A percentile compares a stretch with the other conserved stretches of the same genome.
These are phyloP conservation scores for Ondatra zibethicus DNA, from an alignment of 2,113 vertebrate genomes.

Conservation along the genomic window DNA sequence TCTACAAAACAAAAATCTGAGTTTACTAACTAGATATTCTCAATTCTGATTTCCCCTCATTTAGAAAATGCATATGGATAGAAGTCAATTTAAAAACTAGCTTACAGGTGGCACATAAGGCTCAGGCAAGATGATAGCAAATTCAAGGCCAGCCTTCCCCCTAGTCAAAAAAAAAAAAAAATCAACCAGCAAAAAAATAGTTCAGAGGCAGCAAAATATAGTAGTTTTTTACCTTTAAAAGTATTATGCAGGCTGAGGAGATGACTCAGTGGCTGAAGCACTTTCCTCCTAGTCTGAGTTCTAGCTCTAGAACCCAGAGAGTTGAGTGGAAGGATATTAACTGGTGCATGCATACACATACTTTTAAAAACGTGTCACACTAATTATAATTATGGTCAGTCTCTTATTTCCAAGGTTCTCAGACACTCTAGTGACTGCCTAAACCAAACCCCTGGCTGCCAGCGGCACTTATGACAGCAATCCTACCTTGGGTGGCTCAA, in stretches of 20 bases:
- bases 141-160: not conserved
- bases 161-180: not conserved
- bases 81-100: not conserved
- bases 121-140: not conserved
- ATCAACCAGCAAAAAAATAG: not conserved
- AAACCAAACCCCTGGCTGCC: not conserved
- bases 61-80: not conserved
- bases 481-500: slow-evolving; percentile 97
- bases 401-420: not conserved
- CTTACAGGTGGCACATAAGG: not conserved
- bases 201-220: not conserved
- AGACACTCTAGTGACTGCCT: not conserved
- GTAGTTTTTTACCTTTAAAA: not conserved
- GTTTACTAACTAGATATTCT: not conserved
- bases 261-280: not conserved
- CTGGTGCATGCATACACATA: not conserved
- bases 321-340: not conserved
- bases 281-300: not conserved
- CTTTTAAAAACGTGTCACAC: not conserved
- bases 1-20: not conserved
- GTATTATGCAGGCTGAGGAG: no score
- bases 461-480: not conserved
- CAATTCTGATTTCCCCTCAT: not conserved
- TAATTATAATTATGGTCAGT: not conserved
- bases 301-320: not conserved